Conservation (phyloP, 1,140 invertebrate species). For the Drosophila suzukii region DNA sequence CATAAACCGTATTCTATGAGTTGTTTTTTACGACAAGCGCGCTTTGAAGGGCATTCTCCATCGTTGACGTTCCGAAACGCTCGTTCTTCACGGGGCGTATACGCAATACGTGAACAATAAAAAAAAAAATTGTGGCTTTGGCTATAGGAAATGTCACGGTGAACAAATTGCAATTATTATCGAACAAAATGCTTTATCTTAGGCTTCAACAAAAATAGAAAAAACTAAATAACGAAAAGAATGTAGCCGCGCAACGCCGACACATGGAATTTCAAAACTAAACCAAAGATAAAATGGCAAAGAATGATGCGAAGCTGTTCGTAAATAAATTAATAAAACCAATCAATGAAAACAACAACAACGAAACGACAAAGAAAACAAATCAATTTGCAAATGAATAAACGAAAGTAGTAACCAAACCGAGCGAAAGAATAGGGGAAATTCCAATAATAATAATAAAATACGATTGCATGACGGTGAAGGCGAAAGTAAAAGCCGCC, state of each 20-base stretch:
- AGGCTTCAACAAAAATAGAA: constrained; percentile 13
- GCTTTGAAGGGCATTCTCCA: constrained; percentile 63
- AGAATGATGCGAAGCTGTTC: constrained; percentile 58
- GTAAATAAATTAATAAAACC: constrained; percentile 59
- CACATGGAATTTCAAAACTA: constrained; percentile 57
- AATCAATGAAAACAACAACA: constrained; percentile 22
- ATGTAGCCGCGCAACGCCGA: constrained; percentile 48
- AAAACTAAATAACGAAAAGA: constrained; percentile 17
- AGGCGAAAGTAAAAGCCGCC: constrained; percentile 56
- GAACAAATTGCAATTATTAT: constrained; percentile 37
- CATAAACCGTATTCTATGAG: constrained; percentile 15
- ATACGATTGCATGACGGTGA: constrained; percentile 50
- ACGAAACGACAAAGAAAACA: constrained; percentile 39
- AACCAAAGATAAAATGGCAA: constrained; percentile 82
- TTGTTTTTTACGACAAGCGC: constrained; percentile 42
- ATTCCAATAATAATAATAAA: constrained; percentile 13
- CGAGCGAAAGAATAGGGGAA: constrained; percentile 43
- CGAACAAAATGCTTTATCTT: constrained; percentile 31
- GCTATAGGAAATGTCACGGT: constrained; percentile 21
- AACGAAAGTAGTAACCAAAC: constrained; percentile 62
- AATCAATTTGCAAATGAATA: constrained; percentile 76
- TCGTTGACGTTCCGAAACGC: constrained; percentile 23
- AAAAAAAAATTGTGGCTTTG: constrained; percentile 11
- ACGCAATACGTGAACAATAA: constrained; percentile 51
- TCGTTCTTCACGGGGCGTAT: constrained; percentile 16